Base-by-base conservation (phyloP, 1,140 invertebrate genomes). In the Diabrotica virgifera region DNA sequence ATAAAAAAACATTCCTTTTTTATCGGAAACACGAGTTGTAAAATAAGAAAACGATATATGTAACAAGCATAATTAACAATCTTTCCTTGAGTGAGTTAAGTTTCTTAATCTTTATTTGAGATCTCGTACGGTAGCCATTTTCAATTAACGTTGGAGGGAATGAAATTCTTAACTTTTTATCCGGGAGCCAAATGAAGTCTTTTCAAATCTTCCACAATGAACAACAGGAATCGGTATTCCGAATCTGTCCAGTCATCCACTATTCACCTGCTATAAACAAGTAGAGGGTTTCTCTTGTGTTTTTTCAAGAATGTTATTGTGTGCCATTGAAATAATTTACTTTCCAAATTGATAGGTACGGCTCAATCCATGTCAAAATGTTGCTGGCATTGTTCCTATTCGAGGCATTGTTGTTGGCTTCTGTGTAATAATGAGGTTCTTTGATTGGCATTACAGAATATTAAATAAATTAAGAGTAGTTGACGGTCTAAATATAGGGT, bases 261-360 rank as follows among this genome's bases (percentile, higher is more conserved):
- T 69, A 74, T 74, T 74, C 72, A 74, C 65, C 70, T 72, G 72
- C 67, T 67, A 65, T 68, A 69, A 74, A 72, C 69, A 66, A 72
- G 57, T 68, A 53, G 67, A 69, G 67, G 50, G 50, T 24, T 57
- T 57, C 55, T 57, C 55, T 36, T 57, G 55, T 57, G 55, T 57
- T 57, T 57, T 71, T 73, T 71, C 64, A 64, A 71, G 69, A 69
- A 68, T 72, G 67, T 74, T 73, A 72, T 72, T 70, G 69, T 70
- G 52, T 63, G 51, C 59, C 63, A 70, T 67, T 70, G 67, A 74
- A 72, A 74, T 74, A 72, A 74, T 74, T 74, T 72, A 72, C 63
- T 74, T 71, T 74, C 67, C 67, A 70, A 72, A 72, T 73, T 73
- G 70, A 73, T 73, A 72, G 67, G 65, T 70, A 74, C 67, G 67